Conservation (phyloP, 2,797 vertebrate species). For the Hafferia zeledoni region DNA sequence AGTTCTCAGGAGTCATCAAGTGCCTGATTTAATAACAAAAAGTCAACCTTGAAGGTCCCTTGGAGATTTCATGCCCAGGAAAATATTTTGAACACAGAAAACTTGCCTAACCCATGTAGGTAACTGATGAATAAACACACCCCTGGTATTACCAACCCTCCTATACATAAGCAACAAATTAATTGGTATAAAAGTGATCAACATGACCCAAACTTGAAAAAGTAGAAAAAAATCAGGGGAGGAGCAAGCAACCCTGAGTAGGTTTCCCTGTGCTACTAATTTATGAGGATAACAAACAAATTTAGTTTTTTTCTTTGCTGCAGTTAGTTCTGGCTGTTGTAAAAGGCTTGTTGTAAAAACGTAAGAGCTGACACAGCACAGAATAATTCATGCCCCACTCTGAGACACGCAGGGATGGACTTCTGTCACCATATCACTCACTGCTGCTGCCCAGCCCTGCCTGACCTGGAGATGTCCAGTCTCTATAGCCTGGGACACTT, state of each 20-base stretch:
- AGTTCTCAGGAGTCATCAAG: neutral
- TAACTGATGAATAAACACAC: neutral
- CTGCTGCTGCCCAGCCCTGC: neutral
- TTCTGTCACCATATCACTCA: fast-evolving
- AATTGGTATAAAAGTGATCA: neutral
- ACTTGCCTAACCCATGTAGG: neutral
- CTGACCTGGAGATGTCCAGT: neutral
- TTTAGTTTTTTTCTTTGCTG: too few relatives aligned
- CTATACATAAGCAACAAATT: neutral
- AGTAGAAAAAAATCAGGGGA: neutral
- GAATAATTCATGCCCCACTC: neutral
- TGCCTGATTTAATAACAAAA: neutral
- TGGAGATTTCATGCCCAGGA: neutral
- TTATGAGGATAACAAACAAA: neutral
- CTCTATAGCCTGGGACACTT: neutral
- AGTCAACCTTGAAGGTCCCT: neutral
- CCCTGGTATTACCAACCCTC: neutral
- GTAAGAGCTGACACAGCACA: neutral
- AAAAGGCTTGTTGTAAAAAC: neutral
- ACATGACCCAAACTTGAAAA: neutral
- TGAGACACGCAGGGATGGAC: neutral
- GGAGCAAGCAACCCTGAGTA: neutral
- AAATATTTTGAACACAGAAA: neutral
- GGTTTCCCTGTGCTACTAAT: neutral
- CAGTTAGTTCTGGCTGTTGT: neutral